Conservation (phyloP, 2,113 vertebrate genomes). For the Aplodontia rufa region DNA sequence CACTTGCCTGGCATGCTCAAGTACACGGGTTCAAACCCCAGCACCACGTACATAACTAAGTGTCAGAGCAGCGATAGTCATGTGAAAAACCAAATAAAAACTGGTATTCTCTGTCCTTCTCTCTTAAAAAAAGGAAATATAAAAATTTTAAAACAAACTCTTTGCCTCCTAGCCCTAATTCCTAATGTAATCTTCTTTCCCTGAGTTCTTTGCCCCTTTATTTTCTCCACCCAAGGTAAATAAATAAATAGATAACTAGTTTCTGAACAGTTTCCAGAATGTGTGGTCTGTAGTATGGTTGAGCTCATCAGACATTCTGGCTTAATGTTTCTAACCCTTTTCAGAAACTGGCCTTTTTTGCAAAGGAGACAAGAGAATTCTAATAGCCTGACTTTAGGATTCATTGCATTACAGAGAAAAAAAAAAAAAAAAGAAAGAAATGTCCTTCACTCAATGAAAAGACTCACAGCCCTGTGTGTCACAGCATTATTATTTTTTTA, state of each 20-base stretch:
- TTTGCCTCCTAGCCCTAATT: background rate
- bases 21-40: too few relatives aligned
- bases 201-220: constrained; percentile 8
- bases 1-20: too few relatives aligned
- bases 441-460: background rate
- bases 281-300: background rate
- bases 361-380: background rate
- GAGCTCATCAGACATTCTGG: background rate
- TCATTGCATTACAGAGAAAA: background rate
- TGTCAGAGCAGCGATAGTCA: too few relatives aligned
- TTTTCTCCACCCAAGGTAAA: background rate
- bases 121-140: background rate
- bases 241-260: background rate
- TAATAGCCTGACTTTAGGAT: background rate
- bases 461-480: background rate
- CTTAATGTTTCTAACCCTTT: constrained; percentile 9
- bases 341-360: constrained; percentile 9
- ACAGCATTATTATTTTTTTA: background rate
- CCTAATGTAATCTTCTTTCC: background rate
- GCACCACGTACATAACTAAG: too few relatives aligned
- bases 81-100: too few relatives aligned
- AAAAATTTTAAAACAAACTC: background rate
- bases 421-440: background rate
- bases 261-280: background rate
- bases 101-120: too few relatives aligned